phyloP scores from a whole-genome alignment of 2,797 vertebrate species.

The Gallinago stenura region DNA sequence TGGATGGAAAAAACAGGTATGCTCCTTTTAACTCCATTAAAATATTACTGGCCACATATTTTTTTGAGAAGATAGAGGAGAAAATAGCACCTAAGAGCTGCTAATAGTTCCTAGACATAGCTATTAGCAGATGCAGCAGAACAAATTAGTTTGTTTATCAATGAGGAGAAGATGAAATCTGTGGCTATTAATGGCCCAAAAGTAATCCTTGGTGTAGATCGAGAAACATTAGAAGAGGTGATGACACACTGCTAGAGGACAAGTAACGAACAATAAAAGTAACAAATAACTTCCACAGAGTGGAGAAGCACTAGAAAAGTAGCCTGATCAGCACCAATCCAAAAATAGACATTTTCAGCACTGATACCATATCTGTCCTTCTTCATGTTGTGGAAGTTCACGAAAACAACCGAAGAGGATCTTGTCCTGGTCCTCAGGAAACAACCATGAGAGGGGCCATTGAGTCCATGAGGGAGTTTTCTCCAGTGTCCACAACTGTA shows the following conservation, averaged over 20 bases:
- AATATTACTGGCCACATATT: not conserved
- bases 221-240: conserved; percentile 54
- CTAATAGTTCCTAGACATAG: conserved; percentile 60
- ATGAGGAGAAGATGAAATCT: conserved; percentile 47
- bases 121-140: conserved; percentile 53
- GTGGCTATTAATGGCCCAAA: conserved; percentile 64
- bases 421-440: not conserved
- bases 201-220: conserved; percentile 38
- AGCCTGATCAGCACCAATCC: conserved; percentile 17
- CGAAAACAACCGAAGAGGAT: not conserved
- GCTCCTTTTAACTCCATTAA: conserved; percentile 14
- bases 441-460: not conserved
- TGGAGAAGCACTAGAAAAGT: not conserved
- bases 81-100: conserved; percentile 57
- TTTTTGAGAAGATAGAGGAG: conserved; percentile 48
- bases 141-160: conserved; percentile 69
- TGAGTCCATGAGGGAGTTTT: not conserved
- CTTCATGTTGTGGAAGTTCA: not conserved
- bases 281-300: conserved; percentile 39
- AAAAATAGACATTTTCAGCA: conserved; percentile 40
- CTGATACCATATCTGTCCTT: not conserved
- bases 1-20: not conserved
- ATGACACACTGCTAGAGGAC: conserved; percentile 27
- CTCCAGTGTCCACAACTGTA: not conserved
- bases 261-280: conserved; percentile 32